phyloP scores from a whole-genome alignment of 2,888 invertebrate species.

The Pollenia labialis region DNA sequence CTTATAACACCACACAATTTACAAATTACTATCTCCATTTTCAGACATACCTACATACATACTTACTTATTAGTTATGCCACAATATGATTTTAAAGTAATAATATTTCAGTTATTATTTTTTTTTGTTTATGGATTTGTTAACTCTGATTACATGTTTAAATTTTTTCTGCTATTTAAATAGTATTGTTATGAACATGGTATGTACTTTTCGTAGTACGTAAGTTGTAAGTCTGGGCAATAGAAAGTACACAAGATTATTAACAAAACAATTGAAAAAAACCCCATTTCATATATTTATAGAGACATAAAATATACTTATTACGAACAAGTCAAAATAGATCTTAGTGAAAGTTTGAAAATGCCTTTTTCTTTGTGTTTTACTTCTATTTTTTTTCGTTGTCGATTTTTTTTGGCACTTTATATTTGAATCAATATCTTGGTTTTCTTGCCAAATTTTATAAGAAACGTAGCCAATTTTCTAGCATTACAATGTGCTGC shows the following conservation, averaged over 20 bases:
- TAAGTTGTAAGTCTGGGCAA: slow-evolving; percentile 11
- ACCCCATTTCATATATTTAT: background rate
- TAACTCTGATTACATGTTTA: slow-evolving; percentile 57
- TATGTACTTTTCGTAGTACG: background rate
- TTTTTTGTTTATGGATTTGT: slow-evolving; percentile 19
- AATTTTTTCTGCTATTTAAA: slow-evolving; percentile 16
- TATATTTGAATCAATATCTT: slow-evolving; percentile 33
- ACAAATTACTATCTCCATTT: background rate
- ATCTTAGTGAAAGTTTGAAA: slow-evolving; percentile 55
- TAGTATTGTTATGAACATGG: slow-evolving; percentile 29
- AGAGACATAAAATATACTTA: background rate
- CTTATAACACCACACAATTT: background rate
- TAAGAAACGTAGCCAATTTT: slow-evolving; percentile 10
- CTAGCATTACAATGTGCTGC: background rate
- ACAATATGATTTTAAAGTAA: background rate
- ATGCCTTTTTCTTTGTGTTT: slow-evolving; percentile 14
- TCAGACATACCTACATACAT: background rate
- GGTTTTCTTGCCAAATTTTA: slow-evolving; percentile 39
- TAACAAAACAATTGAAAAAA: background rate
- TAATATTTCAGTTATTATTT: slow-evolving; percentile 36
- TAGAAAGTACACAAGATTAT: slow-evolving; percentile 43
- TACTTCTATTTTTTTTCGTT: background rate
- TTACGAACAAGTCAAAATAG: slow-evolving; percentile 2
- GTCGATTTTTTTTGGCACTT: slow-evolving; percentile 23
- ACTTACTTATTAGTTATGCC: background rate